phyloP scores from a whole-genome alignment of 2,113 vertebrate genomes.

The Pseudolaguvia tuberculata region DNA sequence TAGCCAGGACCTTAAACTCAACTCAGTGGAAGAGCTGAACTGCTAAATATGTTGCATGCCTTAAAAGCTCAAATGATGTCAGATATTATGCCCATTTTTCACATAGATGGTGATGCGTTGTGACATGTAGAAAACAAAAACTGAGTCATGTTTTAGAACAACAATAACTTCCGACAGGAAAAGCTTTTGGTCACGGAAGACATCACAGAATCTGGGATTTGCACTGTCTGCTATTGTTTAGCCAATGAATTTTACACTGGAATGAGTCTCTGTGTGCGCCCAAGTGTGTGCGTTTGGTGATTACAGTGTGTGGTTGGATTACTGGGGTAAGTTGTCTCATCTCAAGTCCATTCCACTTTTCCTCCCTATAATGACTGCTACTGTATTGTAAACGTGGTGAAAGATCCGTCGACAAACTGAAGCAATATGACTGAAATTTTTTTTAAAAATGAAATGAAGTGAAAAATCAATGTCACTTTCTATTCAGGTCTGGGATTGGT shows the following conservation, averaged over 20 bases:
- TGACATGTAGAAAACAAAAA: constrained; percentile 3
- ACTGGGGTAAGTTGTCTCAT: constrained; percentile 70
- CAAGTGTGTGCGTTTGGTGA: background rate
- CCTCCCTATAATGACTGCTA: constrained; percentile 22
- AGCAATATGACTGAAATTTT: constrained; percentile 57
- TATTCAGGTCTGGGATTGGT: constrained; percentile 58
- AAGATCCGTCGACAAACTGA: constrained; percentile 67
- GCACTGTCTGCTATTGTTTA: constrained; percentile 41
- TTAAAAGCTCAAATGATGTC: constrained; percentile 14
- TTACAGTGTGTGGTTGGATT: constrained; percentile 32
- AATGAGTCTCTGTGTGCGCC: background rate
- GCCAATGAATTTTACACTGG: constrained; percentile 43
- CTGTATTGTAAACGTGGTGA: constrained; percentile 49
- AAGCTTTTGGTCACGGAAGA: constrained; percentile 18
- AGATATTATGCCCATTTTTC: background rate
- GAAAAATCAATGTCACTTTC: constrained; percentile 74
- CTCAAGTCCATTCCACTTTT: constrained; percentile 62
- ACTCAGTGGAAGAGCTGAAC: background rate
- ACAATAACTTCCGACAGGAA: constrained; percentile 27
- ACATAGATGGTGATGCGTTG: background rate
- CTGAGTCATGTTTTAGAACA: constrained; percentile 5
- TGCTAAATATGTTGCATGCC: constrained; percentile 13
- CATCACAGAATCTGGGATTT: constrained; percentile 21
- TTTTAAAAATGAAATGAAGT: constrained; percentile 74
- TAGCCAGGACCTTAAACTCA: constrained; percentile 3